A percentile compares a stretch with the other conserved stretches of the same genome.
phyloP scores from a whole-genome alignment of 2,797 vertebrate species.

The Ctenochaetus hawaiiensis region DNA sequence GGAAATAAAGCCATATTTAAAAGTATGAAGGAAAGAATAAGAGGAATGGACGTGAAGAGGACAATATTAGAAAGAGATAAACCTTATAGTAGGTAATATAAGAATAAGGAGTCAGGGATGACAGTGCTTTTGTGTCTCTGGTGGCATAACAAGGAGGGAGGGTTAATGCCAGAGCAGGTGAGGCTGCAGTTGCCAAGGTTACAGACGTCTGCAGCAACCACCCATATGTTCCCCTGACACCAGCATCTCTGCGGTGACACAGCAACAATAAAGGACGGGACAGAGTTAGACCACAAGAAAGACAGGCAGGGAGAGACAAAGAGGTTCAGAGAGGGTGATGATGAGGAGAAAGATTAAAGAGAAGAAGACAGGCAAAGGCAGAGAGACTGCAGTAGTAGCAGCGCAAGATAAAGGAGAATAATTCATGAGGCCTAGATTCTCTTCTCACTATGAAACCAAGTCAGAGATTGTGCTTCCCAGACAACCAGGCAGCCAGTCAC shows the following conservation, averaged over 20 bases:
- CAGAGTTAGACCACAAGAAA: conserved; percentile 31
- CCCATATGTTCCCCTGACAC: conserved; percentile 57
- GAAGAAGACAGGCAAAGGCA: conserved; percentile 15
- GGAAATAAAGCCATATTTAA: not conserved
- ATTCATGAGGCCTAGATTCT: conserved; percentile 79
- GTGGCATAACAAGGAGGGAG: conserved; percentile 33
- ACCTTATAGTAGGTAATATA: not conserved
- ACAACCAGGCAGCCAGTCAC: conserved; percentile 58
- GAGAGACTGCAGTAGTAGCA: conserved; percentile 45
- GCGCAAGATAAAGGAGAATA: conserved; percentile 76
- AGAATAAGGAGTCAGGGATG: conserved; percentile 17
- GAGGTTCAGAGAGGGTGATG: conserved; percentile 30
- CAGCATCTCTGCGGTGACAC: conserved; percentile 67
- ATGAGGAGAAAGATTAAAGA: conserved; percentile 52
- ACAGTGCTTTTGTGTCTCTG: conserved; percentile 27
- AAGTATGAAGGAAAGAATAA: not conserved
- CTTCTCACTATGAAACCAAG: conserved; percentile 65
- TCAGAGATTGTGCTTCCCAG: conserved; percentile 55
- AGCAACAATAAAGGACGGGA: conserved; percentile 60
- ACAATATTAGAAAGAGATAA: not conserved
- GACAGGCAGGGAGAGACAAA: conserved; percentile 50
- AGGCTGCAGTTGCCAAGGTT: conserved; percentile 77
- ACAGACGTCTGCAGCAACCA: conserved; percentile 70
- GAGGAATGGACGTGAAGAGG: not conserved
- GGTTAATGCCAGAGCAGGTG: conserved; percentile 62